Evolutionary conservation across 1,140 invertebrate genomes (phyloP), one percentile per base, ranked within the genome.

Genomic region (Caenorhabditis brenneri): DNA sequence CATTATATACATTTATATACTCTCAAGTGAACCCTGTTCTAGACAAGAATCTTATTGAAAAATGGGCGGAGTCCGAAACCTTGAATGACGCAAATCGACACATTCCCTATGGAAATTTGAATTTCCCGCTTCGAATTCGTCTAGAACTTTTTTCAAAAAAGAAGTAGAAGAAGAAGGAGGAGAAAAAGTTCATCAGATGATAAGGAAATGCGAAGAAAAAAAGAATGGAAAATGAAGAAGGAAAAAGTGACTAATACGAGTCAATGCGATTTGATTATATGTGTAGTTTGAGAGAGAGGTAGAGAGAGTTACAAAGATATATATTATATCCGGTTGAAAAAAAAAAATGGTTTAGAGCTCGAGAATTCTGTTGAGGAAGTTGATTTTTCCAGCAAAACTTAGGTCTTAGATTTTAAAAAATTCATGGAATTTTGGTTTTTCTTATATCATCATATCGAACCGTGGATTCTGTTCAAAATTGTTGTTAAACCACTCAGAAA

Each of bases 91-190:
- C 19, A 65, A 65, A 36, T 65, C 58, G 31, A 36, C 53, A 55
- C 53, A 65, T 65, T 65, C 58, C 31, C 58, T 33, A 65, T 65
- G 58, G 58, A 65, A 65, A 65, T 65, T 65, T 19, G 31, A 65
- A 65, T n/a, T 65, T 65, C 58, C 58, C 58, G 58, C 58, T 58
- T 58, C 15, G 53, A 58, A 58, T 29, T 58, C 58, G 58, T 36
- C 58, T 33, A 36, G 31, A 33, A 29, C 9, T 51, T 6, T 29
- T 29, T 29, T 29, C 5, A 6, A 6, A 10, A 58, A 58, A 2
- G 29, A 29, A 58, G 29, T 29, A 55, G 7, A 16, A 27, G 24
- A 36, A 60, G 6, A 15, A 33, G 31, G 19, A 19, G 16, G 16
- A 60, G 31, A 60, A 58, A 58, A 29, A 60, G 58, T 60, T 60